Evolutionary conservation across 2,888 invertebrate genomes (phyloP).

Genomic region (Drosophila mettleri): DNA sequence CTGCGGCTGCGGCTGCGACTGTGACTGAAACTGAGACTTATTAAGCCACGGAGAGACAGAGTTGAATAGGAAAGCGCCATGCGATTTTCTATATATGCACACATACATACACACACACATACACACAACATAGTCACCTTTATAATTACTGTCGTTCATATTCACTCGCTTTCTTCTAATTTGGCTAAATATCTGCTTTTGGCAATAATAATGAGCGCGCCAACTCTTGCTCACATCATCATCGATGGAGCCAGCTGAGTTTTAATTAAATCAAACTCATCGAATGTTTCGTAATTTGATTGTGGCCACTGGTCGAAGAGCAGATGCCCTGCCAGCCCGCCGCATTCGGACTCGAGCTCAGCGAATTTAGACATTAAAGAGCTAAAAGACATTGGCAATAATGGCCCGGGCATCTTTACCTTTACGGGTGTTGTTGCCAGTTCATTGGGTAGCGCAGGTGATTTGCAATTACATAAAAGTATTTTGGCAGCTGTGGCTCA

Average conservation of each 20-base stretch:
- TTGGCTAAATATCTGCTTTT: conserved; percentile 68
- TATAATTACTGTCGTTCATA: conserved; percentile 37
- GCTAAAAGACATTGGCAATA: background rate
- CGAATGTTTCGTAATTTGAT: conserved; percentile 59
- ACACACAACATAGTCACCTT: background rate
- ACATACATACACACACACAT: too few species aligned
- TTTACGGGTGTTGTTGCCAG: conserved; percentile 39
- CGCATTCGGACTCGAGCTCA: too few species aligned
- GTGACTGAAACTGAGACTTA: conserved; percentile 14
- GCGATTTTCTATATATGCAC: conserved; percentile 38
- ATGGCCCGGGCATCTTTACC: conserved; percentile 6
- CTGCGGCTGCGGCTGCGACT: conserved; percentile 49
- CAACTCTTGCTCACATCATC: conserved; percentile 54
- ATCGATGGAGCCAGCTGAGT: conserved; percentile 41
- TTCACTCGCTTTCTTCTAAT: conserved; percentile 72
- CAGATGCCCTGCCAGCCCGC: background rate
- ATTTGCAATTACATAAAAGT: conserved; percentile 68
- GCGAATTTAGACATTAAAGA: too few species aligned
- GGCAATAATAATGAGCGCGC: conserved; percentile 60
- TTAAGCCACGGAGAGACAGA: conserved; percentile 10
- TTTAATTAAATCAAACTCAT: conserved; percentile 58
- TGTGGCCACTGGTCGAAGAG: conserved; percentile 21
- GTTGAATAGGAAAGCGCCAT: conserved; percentile 20
- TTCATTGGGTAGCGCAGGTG: conserved; percentile 47
- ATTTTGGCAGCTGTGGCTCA: conserved; percentile 61